Percentiles rank a stretch among this genome's conserved stretches.
phyloP scores from a whole-genome alignment of 2,888 invertebrate species.

The Drosophila aldrichi region DNA sequence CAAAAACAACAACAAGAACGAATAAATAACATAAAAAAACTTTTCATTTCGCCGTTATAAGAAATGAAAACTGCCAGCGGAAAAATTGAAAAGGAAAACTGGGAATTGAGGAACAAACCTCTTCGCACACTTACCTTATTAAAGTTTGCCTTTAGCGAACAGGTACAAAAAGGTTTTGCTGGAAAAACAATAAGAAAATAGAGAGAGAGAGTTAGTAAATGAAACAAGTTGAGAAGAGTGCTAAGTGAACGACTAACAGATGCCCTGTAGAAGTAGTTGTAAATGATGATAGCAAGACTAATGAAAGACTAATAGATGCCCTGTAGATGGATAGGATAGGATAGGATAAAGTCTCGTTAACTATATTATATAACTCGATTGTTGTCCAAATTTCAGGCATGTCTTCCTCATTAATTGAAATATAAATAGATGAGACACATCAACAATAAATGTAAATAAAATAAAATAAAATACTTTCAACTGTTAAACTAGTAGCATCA shows the following conservation, averaged over 20 bases:
- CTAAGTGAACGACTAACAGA: background rate
- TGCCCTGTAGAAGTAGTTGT: background rate
- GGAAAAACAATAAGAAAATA: slow-evolving; percentile 21
- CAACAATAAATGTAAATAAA: too few species aligned
- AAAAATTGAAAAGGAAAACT: background rate
- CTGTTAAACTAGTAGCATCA: too few species aligned
- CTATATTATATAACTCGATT: too few species aligned
- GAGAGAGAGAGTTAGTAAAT: slow-evolving; percentile 19
- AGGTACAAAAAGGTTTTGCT: slow-evolving; percentile 73
- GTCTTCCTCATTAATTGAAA: too few species aligned
- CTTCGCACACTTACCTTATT: slow-evolving; percentile 52
- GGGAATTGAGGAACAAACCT: background rate
- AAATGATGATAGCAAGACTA: too few species aligned
- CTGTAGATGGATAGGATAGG: too few species aligned
- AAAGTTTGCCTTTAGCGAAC: slow-evolving; percentile 63
- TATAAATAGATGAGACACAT: too few species aligned
- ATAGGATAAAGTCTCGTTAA: too few species aligned
- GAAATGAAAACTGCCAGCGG: slow-evolving; percentile 9
- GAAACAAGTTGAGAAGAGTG: background rate
- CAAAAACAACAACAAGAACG: background rate
- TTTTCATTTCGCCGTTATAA: slow-evolving; percentile 33
- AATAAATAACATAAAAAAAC: slow-evolving; percentile 27
- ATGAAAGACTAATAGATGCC: background rate
- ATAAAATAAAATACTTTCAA: too few species aligned
- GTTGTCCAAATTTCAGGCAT: too few species aligned